Evolutionary conservation across 53 echinoderm and acorn worm genomes (phyloP).

Genomic region (Patiria pectinifera): DNA sequence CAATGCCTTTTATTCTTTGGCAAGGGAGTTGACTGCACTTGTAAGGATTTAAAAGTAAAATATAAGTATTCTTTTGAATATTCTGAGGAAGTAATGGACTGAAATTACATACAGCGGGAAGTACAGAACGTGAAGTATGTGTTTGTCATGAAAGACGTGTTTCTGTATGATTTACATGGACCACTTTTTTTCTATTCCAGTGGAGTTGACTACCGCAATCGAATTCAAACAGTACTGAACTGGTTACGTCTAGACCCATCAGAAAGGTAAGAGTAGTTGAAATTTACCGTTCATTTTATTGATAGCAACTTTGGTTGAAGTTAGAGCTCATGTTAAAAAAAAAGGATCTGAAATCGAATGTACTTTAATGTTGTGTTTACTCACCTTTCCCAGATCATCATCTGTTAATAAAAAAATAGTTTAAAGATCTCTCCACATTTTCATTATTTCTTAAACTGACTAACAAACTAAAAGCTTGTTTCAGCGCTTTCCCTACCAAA

Average conservation of each 20-base stretch:
- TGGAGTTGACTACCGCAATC: constrained; percentile 8
- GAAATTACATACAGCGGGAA: neutral
- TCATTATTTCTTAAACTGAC: too few relatives aligned
- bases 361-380: too few relatives aligned
- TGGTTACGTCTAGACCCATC: constrained; percentile 36
- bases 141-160: neutral
- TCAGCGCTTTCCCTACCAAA: neutral
- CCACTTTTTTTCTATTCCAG: constrained; percentile 1
- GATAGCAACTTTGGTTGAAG: too few relatives aligned
- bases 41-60: neutral
- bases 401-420: too few relatives aligned
- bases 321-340: too few relatives aligned
- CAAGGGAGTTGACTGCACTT: neutral
- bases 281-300: neutral
- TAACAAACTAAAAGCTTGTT: too few relatives aligned
- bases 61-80: neutral
- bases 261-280: neutral
- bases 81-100: neutral
- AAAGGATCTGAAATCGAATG: too few relatives aligned
- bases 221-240: constrained; percentile 53
- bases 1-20: neutral
- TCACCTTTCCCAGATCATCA: too few relatives aligned
- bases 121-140: too few relatives aligned
- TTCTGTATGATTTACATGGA: neutral
- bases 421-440: too few relatives aligned